phyloP scores from a whole-genome alignment of 2,797 vertebrate genomes.

The Helicolenus hilgendorfi region DNA sequence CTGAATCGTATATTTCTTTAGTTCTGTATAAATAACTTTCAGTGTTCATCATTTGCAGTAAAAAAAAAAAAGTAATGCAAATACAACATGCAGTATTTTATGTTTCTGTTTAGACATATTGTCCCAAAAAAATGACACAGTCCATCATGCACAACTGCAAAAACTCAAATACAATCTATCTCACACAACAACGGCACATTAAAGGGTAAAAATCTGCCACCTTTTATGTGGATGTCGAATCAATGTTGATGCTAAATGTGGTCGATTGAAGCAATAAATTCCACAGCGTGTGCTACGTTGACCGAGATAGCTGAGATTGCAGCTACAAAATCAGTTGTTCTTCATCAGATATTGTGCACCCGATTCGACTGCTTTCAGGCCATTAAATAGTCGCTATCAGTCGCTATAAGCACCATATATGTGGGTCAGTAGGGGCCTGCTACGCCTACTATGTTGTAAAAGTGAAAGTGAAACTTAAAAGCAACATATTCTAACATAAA shows the following conservation, averaged over 20 bases:
- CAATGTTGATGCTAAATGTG: too few species aligned
- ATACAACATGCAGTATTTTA: background rate
- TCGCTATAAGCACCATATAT: too few species aligned
- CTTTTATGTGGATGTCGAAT: too few species aligned
- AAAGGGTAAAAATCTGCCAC: background rate
- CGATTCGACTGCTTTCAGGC: too few species aligned
- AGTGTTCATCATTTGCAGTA: background rate
- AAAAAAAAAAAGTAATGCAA: background rate
- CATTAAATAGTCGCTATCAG: too few species aligned
- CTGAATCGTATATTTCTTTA: background rate
- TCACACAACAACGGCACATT: slow-evolving; percentile 51
- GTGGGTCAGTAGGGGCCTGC: too few species aligned
- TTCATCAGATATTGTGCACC: background rate
- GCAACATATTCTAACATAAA: too few species aligned
- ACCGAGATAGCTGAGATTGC: background rate
- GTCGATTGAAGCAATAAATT: background rate
- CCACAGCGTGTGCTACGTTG: background rate
- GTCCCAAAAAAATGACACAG: background rate
- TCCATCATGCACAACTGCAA: slow-evolving; percentile 1
- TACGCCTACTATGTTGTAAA: too few species aligned
- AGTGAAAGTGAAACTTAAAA: too few species aligned
- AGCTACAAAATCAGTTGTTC: background rate
- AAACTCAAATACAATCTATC: background rate
- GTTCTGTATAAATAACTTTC: background rate
- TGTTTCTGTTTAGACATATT: slow-evolving; percentile 5